Base-by-base conservation (phyloP, 1,140 invertebrate species). In the Campoletis sonorensis region DNA sequence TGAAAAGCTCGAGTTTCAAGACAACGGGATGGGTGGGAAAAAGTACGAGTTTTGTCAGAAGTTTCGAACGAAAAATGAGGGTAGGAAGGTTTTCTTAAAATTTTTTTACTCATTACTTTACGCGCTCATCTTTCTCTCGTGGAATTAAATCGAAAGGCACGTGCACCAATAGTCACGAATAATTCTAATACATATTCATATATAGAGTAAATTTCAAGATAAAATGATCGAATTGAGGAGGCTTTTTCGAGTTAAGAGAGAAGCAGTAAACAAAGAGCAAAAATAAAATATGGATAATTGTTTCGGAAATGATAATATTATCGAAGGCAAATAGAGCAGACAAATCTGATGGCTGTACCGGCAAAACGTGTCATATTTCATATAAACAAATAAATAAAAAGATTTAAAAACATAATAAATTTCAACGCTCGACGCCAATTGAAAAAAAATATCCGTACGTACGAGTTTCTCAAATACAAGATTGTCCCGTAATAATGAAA, bases 1-100 rank as follows among this genome's bases (percentile, higher is more conserved):
- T 78, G 75, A 84, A 70, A 83, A 82, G 84, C 84, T 86, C 71
- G 72, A 87, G 84, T 86, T 84, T 77, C 73, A 27, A 27, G 73
- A 64, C 27, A 40, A 77, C 73, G 30, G 15, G 11, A 64, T 26
- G 61, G 23, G 21, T 3, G 13, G 45, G 45, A 15, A 79, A 40
- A 33, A 70, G 18, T n/a, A 54, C n/a, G 70, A 77, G 72, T 73
- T 70, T 79, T 37, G 37, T 51, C 76, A 73, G 79, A 72, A 82
- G 78, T 79, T 61, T 82, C 76, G 72, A 70, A 78, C 61, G 18
- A 67, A 79, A 78, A 61, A 30, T 68, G 40, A 30, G n/a, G 73
- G 26, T 21, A 33, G 30, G 68, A 68, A 76, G 72, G 40, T 80
- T 80, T 73, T 54, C 77, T 81, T n/a, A n/a, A n/a, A n/a, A n/a